Evolutionary conservation across 2,888 invertebrate genomes (phyloP).

Genomic region (Marasmarcha lunaedactyla): DNA sequence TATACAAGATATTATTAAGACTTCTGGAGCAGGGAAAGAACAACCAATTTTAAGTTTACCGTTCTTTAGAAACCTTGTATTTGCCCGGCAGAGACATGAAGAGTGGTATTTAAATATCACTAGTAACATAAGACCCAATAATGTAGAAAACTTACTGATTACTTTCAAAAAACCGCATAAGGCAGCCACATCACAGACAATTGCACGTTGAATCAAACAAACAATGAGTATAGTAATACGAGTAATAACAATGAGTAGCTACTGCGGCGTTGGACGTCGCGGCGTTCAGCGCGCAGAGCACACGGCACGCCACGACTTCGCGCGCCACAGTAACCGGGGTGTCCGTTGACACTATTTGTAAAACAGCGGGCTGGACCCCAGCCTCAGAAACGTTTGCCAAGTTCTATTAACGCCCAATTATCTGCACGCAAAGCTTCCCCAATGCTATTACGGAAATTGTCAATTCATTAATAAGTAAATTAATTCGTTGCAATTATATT

Average conservation of each 20-base stretch:
- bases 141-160: neutral
- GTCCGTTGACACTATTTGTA: neutral
- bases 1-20: constrained; percentile 2
- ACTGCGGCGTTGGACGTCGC: too few species aligned
- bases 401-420: neutral
- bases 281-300: neutral
- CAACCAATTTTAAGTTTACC: neutral
- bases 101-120: neutral
- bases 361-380: neutral
- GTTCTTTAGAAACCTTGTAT: neutral
- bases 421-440: neutral
- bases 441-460: neutral
- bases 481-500: neutral
- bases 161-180: neutral
- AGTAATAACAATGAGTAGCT: too few species aligned
- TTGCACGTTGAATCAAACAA: neutral
- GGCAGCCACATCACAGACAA: neutral
- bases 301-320: neutral
- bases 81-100: neutral
- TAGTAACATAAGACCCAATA: neutral
- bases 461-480: neutral
- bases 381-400: neutral
- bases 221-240: too few species aligned
- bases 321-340: neutral
- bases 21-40: neutral